Conservation (phyloP, 1,140 invertebrate genomes). For the Monomorium pharaonis region DNA sequence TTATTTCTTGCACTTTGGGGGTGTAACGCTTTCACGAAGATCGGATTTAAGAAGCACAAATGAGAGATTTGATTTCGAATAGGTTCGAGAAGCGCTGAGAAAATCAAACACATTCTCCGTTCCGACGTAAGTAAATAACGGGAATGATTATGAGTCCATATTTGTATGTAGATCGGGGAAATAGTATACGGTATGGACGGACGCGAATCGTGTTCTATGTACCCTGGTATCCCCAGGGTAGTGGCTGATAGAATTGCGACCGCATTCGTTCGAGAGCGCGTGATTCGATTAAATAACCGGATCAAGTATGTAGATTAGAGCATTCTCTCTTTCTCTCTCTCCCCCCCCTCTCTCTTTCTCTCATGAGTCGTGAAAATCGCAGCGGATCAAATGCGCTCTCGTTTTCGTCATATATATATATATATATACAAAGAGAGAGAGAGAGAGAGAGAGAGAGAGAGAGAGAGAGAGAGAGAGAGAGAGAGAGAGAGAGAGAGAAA, state of each 20-base stretch:
- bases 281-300: slow-evolving; percentile 58
- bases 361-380: not conserved
- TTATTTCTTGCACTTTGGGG: not conserved
- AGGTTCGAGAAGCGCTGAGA: not conserved
- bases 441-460: not conserved
- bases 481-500: not conserved
- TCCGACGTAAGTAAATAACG: slow-evolving; percentile 43
- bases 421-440: too few relatives aligned
- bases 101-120: slow-evolving; percentile 47
- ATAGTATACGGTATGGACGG: slow-evolving; percentile 9
- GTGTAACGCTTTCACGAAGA: not conserved
- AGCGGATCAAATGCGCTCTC: slow-evolving; percentile 1
- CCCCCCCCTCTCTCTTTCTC: not conserved
- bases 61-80: not conserved
- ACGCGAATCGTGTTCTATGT: slow-evolving; percentile 19
- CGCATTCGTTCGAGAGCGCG: slow-evolving; percentile 47
- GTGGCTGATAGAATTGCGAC: slow-evolving; percentile 33
- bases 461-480: not conserved
- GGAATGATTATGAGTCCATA: slow-evolving; percentile 51
- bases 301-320: slow-evolving; percentile 55
- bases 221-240: slow-evolving; percentile 30
- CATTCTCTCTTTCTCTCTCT: slow-evolving; percentile 20
- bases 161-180: slow-evolving; percentile 52
- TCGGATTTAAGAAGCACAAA: slow-evolving; percentile 3
- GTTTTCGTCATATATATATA: not conserved